Base-by-base conservation (phyloP, 2,113 vertebrate genomes). In the Tapirus terrestris region DNA sequence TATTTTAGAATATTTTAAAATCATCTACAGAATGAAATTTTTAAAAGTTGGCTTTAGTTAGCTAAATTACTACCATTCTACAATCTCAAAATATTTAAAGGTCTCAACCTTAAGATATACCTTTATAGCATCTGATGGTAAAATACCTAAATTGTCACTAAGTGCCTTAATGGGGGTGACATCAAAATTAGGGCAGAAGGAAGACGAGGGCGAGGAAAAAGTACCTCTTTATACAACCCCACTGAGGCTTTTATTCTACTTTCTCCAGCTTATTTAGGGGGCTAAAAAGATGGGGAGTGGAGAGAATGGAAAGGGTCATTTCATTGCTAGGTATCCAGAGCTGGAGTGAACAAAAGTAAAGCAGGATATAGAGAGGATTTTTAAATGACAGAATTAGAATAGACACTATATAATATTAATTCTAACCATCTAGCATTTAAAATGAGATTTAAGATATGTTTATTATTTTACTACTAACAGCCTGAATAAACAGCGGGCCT, bases 391-490 rank as follows among this genome's bases (percentile, higher is more conserved):
- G 51, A 83, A 90, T 86, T 67, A 86, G 36, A 94, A 75, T 2
- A 65, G 63, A 61, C n/a, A 60, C 39, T 76, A 73, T 33, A 16
- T 73, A 65, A 77, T 16, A 77, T 93, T 77, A 75, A 93, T 91
- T 91, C 48, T 25, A 85, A 96, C 11, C 88, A 61, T 65, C 33
- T 84, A 45, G 36, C 45, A 88, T 84, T 95, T 82, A 63, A 94
- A 76, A 29, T 83, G 81, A 97, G 33, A 91, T 48, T 96, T 89
- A 91, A 93, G 65, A 31, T 61, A n/a, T 17, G 29, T 92, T 89
- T 82, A 68, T 61, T 67, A 84, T 58, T 88, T 89, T 67, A 91
- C 13, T 88, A 70, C 29, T 89, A 86, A 72, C 4, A 96, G 67
- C 48, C 63, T 94, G 29, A 96, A 80, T 63, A 23, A 33, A 82